Base-by-base conservation (phyloP, 1,140 invertebrate genomes). In the Carposina sasakii region DNA sequence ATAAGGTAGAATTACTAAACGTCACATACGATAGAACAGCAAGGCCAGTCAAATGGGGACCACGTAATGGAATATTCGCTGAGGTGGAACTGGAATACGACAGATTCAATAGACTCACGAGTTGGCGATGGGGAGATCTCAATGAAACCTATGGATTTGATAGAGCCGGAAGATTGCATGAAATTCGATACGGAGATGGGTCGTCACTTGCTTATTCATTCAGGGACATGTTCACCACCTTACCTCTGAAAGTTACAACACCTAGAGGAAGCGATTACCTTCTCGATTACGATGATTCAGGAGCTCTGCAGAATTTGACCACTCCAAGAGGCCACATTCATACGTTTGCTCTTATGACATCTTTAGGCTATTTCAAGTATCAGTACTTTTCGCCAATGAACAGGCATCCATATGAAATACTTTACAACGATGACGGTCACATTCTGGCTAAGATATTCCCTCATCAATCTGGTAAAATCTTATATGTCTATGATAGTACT, bases 261-360 rank as follows among this genome's bases (percentile, higher is more conserved):
- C 95, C 96, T 1, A 89, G 95, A 61, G 94, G 96, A 10, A 95
- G 94, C 49, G 95, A 97, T 72, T 98, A 98, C 79, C 86, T 96
- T 0, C 83, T 98, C 3, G 94, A 97, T 64, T 97, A 98, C 61
- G 96, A 98, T 67, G 91, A 94, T 54, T 92, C 94, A 8, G 96
- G 96, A 12, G 95, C 96, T 8, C 85, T 98, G 2, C 92, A 96
- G 63, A 93, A 94, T 2, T 74, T 98, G 8, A 97, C 94, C 1
- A 98, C 96, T 2, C 97, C 97, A 0, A 87, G 95, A 48, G 95
- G 96, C 13, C 95, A 96, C 57, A 96, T 96, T 39, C 96, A 98
- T 66, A 91, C 93, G 0, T 98, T 98, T 76, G 93, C 93, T 0
- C 86, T 96, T 4, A 94, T 98, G 77, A 96, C 95, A 0, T 96